Percentiles rank a stretch among this genome's conserved stretches.
Conservation (phyloP, 1,140 invertebrate species). For the Trachymyrmex septentrionalis region DNA sequence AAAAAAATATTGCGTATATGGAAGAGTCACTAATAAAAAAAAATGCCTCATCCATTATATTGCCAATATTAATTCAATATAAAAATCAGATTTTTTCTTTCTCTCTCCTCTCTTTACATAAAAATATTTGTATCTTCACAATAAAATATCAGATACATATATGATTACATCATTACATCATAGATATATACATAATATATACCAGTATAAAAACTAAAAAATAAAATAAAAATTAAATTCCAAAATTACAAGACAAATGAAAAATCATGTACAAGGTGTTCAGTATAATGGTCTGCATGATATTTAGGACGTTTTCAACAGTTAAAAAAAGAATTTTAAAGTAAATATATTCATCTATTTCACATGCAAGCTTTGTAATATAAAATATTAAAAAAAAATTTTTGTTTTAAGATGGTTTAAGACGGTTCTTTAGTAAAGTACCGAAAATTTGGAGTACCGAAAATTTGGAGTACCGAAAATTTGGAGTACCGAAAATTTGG, state of each 20-base stretch:
- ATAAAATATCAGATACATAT: background rate
- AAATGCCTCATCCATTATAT: background rate
- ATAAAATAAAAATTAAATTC: conserved; percentile 11
- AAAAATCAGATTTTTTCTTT: background rate
- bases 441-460: no score
- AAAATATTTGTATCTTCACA: background rate
- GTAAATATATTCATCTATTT: no score
- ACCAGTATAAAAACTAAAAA: background rate
- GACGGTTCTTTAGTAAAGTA: no score
- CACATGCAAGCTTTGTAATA: no score
- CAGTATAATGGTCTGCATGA: no score
- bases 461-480: no score
- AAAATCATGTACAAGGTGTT: background rate
- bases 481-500: no score
- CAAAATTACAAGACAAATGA: background rate
- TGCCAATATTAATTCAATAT: background rate
- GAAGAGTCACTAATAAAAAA: background rate
- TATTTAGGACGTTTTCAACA: no score
- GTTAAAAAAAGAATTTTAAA: no score
- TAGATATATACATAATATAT: background rate
- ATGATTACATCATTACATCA: background rate
- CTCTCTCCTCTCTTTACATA: background rate
- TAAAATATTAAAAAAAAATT: no score
- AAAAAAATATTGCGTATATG: background rate
- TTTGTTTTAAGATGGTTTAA: no score